phyloP scores from a whole-genome alignment of 2,113 vertebrate species.

The Oceanites oceanicus region DNA sequence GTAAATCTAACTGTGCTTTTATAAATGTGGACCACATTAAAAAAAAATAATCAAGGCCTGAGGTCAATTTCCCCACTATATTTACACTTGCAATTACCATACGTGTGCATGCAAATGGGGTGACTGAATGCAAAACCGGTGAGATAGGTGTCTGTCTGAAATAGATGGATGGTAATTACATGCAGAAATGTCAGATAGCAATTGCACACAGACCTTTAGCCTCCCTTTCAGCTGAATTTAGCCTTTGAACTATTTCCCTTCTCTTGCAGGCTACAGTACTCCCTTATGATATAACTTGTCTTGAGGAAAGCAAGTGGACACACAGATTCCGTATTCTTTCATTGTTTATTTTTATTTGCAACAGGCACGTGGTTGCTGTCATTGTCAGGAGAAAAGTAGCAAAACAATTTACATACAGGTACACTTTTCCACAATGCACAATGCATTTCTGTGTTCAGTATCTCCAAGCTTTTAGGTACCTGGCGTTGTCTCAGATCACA shows the following conservation, averaged over 20 bases:
- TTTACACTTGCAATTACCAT: slow-evolving; percentile 26
- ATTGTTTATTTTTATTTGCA: neutral
- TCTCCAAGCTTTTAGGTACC: neutral
- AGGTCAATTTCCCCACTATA: neutral
- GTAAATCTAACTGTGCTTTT: neutral
- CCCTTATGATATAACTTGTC: neutral
- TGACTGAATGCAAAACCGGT: neutral
- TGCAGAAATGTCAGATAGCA: slow-evolving; percentile 19
- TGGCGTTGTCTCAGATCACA: neutral
- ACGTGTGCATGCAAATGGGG: neutral
- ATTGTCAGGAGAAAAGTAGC: neutral
- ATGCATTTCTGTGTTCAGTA: neutral
- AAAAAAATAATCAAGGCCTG: neutral
- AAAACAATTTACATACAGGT: neutral
- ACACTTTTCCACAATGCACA: neutral
- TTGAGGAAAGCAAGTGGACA: neutral
- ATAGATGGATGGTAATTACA: neutral
- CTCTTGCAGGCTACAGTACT: neutral
- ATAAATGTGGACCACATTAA: neutral
- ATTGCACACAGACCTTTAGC: neutral
- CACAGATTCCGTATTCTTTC: neutral
- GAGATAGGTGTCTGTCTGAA: slow-evolving; percentile 22
- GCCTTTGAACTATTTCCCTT: neutral
- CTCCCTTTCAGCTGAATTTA: slow-evolving; percentile 17
- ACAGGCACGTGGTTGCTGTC: neutral